Evolutionary conservation across 2,113 vertebrate genomes (phyloP).

Genomic region (Mastomys natalensis): DNA sequence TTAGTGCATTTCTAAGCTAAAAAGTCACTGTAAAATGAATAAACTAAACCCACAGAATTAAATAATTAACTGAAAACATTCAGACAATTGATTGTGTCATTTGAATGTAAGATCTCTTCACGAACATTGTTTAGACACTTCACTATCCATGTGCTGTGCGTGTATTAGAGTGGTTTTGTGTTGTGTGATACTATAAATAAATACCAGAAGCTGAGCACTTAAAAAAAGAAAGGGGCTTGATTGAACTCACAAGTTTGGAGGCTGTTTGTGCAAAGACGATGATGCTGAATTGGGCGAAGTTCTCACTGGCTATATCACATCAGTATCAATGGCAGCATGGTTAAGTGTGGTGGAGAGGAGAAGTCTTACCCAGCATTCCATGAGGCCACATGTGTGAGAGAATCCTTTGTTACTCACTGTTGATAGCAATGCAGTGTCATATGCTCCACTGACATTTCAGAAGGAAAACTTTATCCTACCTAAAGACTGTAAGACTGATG

Average conservation of each 20-base stretch:
- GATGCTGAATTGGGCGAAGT: not conserved
- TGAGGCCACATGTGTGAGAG: no score
- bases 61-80: not conserved
- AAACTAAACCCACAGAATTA: slow-evolving; percentile 41
- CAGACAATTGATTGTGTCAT: not conserved
- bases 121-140: not conserved
- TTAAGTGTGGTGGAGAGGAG: rapidly evolving
- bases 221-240: not conserved
- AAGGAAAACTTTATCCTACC: not conserved
- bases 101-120: slow-evolving; percentile 4
- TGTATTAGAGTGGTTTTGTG: not conserved
- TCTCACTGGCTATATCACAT: not conserved
- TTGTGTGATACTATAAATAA: not conserved
- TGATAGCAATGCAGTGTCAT: not conserved
- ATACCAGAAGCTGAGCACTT: not conserved
- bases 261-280: not conserved
- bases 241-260: not conserved
- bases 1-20: slow-evolving; percentile 37
- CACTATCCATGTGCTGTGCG: not conserved
- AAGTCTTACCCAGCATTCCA: not conserved
- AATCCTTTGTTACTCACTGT: not conserved
- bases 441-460: not conserved
- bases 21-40: slow-evolving; percentile 52
- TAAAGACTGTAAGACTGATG: not conserved
- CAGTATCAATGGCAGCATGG: not conserved